Percentiles rank a stretch among this genome's conserved stretches.
Conservation (phyloP, 2,113 vertebrate genomes). For the Lasiurus borealis region DNA sequence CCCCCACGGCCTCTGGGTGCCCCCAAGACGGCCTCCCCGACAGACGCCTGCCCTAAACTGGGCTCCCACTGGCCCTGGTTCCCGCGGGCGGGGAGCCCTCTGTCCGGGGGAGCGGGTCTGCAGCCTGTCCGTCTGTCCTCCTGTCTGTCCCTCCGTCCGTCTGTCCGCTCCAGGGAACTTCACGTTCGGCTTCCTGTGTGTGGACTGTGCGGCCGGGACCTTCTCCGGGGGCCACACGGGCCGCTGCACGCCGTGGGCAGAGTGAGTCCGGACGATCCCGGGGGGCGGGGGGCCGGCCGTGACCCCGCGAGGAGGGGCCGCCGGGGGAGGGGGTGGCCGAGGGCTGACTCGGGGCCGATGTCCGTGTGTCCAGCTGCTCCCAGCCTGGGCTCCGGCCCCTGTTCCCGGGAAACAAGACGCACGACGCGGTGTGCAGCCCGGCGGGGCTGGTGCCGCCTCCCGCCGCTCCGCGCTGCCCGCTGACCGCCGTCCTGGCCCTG, state of each 20-base stretch:
- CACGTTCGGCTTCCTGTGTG: constrained; percentile 77
- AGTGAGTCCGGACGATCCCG: too few species aligned
- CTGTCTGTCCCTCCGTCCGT: background rate
- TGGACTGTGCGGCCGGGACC: constrained; percentile 78
- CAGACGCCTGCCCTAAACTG: background rate
- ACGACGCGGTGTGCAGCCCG: constrained; percentile 70
- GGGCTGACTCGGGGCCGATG: background rate
- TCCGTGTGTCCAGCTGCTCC: constrained; percentile 77
- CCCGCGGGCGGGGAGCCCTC: background rate
- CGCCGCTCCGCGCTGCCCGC: background rate
- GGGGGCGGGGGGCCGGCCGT: too few species aligned
- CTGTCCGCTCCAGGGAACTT: constrained; percentile 70
- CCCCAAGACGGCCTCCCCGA: background rate
- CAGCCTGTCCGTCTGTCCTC: background rate
- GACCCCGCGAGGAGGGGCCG: background rate
- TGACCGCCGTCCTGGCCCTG: background rate
- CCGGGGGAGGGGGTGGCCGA: too few species aligned
- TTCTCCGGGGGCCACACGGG: constrained; percentile 70
- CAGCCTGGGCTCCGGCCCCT: constrained; percentile 63
- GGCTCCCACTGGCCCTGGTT: accelerated
- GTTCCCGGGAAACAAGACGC: constrained; percentile 83
- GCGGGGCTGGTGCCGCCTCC: accelerated
- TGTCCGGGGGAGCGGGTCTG: too few species aligned
- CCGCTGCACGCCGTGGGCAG: constrained; percentile 82
- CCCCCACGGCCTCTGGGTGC: background rate